A percentile compares a stretch with the other conserved stretches of the same genome.
Evolutionary conservation across 2,888 invertebrate species (phyloP).

Genomic region (Lymantria dispar): DNA sequence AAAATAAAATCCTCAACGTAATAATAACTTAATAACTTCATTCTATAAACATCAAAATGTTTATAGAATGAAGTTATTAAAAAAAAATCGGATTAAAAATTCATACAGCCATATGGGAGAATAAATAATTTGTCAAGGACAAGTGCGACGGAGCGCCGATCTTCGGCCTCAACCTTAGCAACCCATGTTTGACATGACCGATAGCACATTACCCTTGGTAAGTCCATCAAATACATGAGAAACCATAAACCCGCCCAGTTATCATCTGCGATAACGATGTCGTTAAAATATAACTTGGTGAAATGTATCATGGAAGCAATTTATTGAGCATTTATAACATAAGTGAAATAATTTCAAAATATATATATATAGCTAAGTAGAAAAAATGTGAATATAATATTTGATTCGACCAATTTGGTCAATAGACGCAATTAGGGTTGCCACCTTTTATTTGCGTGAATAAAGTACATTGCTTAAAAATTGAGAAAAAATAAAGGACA

Average conservation of each 20-base stretch:
- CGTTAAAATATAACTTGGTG: constrained; percentile 14
- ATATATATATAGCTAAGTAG: too few relatives aligned
- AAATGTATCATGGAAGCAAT: constrained; percentile 3
- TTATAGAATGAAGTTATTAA: too few relatives aligned
- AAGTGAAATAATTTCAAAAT: not conserved
- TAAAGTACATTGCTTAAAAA: too few relatives aligned
- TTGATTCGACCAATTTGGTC: too few relatives aligned
- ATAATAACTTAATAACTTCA: not conserved
- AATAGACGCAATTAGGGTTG: too few relatives aligned
- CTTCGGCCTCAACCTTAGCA: constrained; percentile 12
- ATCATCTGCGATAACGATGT: constrained; percentile 14
- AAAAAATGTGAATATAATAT: too few relatives aligned
- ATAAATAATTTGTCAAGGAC: constrained; percentile 6
- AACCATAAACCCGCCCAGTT: constrained; percentile 8
- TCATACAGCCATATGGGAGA: not conserved
- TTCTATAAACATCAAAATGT: too few relatives aligned
- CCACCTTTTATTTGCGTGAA: too few relatives aligned
- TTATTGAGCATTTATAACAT: not conserved
- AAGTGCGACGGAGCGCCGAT: constrained; percentile 11
- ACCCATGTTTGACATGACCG: constrained; percentile 10
- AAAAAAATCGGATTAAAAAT: not conserved
- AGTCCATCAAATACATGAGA: constrained; percentile 16
- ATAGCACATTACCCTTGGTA: constrained; percentile 10
- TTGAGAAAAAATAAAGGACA: too few relatives aligned
- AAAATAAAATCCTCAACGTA: constrained; percentile 3